phyloP scores from a whole-genome alignment of 2,113 vertebrate genomes.

The Onychostruthus taczanowskii region DNA sequence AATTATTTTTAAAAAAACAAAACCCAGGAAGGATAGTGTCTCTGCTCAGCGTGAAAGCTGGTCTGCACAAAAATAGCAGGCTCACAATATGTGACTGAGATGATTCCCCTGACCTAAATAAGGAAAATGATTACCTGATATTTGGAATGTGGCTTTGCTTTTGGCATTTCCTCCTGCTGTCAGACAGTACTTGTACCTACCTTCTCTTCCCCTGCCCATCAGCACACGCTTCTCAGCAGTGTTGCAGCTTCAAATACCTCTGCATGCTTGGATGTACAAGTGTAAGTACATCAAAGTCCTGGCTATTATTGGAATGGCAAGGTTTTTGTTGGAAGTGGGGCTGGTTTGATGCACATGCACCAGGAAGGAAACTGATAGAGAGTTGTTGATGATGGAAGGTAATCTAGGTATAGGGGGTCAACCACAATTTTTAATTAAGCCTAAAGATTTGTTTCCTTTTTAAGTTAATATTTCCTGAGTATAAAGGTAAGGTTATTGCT shows the following conservation, averaged over 20 bases:
- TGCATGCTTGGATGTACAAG: neutral
- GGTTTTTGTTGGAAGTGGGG: neutral
- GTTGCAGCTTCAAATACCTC: neutral
- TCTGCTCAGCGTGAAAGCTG: constrained; percentile 45
- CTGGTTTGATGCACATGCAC: neutral
- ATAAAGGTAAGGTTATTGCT: neutral
- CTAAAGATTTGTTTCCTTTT: neutral
- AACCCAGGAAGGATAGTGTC: constrained; percentile 33
- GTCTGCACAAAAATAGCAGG: constrained; percentile 57
- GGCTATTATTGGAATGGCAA: neutral
- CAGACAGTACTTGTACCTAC: neutral
- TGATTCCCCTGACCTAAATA: constrained; percentile 44
- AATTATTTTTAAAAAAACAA: constrained; percentile 45
- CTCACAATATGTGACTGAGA: constrained; percentile 12
- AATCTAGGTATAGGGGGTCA: neutral
- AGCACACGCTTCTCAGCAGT: neutral
- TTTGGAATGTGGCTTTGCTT: neutral
- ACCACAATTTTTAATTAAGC: neutral
- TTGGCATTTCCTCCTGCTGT: neutral
- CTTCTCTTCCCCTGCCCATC: neutral
- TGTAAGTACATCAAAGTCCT: neutral
- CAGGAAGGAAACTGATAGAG: neutral
- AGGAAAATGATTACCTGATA: constrained; percentile 36
- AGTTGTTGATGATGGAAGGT: neutral
- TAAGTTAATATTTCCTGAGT: neutral